A percentile compares a stretch with the other conserved stretches of the same genome.
phyloP scores from a whole-genome alignment of 1,140 invertebrate genomes.

The Drosophila suzukii region DNA sequence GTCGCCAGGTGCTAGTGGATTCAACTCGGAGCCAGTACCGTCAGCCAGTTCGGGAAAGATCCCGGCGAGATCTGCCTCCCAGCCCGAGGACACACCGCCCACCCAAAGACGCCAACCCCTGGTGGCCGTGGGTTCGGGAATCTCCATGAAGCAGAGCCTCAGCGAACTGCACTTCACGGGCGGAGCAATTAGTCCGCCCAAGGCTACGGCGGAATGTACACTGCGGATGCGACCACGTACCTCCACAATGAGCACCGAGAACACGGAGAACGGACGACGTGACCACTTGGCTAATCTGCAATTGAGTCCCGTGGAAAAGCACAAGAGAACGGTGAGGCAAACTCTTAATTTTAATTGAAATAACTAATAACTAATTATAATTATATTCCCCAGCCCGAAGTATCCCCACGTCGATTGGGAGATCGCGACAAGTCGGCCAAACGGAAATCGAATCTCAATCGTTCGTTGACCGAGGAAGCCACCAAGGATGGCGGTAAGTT shows the following conservation, averaged over 20 bases:
- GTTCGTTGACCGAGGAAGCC: conserved; percentile 86
- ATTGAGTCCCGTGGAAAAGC: conserved; percentile 74
- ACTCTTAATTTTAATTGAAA: no score
- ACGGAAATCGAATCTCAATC: conserved; percentile 88
- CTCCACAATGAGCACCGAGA: conserved; percentile 65
- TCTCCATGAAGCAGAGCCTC: conserved; percentile 78
- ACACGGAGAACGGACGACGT: conserved; percentile 34
- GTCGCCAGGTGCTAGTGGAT: conserved; percentile 39
- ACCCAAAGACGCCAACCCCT: conserved; percentile 51
- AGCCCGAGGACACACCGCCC: conserved; percentile 49
- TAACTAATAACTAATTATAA: conserved; percentile 2
- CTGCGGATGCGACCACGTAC: conserved; percentile 66
- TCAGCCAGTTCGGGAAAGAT: conserved; percentile 2
- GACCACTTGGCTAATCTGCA: conserved; percentile 64
- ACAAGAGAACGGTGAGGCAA: conserved; percentile 68
- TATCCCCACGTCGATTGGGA: conserved; percentile 63
- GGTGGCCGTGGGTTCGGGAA: conserved; percentile 59
- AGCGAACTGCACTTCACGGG: conserved; percentile 74
- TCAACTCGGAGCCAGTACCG: conserved; percentile 48
- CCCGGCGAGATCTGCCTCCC: conserved; percentile 38
- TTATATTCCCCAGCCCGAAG: conserved; percentile 51
- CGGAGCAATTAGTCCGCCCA: conserved; percentile 43
- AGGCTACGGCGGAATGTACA: conserved; percentile 48
- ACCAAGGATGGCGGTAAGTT: conserved; percentile 84
- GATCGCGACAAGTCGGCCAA: conserved; percentile 88